These are phyloP conservation scores for Hybos culiciformis DNA, from an alignment of 2,888 invertebrate genomes.

Conservation along the genomic window DNA sequence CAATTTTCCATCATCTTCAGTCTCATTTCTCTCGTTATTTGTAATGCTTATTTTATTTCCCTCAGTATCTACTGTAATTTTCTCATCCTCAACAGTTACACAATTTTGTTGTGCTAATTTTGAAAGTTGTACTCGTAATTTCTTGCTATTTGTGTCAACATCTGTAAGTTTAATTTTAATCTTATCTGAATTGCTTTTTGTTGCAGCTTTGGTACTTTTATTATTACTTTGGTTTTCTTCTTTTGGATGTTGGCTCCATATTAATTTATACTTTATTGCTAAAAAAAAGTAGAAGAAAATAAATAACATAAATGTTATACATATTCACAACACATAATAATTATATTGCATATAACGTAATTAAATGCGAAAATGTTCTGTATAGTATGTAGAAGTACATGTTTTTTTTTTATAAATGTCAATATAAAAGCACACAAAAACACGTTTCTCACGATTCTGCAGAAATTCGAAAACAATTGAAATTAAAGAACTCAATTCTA, in stretches of 20 bases:
- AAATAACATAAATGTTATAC: neutral
- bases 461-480: no score
- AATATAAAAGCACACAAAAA: no score
- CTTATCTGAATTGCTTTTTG: constrained; percentile 9
- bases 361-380: no score
- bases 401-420: no score
- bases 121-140: neutral
- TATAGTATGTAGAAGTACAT: no score
- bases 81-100: neutral
- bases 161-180: constrained; percentile 12
- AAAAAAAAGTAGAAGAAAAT: neutral
- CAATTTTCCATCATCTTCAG: constrained; percentile 11
- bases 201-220: constrained; percentile 12
- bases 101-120: neutral
- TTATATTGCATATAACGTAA: no score
- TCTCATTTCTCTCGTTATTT: constrained; percentile 19
- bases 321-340: no score
- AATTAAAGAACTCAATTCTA: no score
- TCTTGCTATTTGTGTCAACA: constrained; percentile 8
- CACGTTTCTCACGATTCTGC: no score
- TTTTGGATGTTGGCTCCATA: constrained; percentile 20
- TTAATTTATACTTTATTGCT: constrained; percentile 21
- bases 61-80: neutral
- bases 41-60: constrained; percentile 7
- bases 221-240: constrained; percentile 14